Evolutionary conservation across 1,140 invertebrate species (phyloP).

Genomic region (Nephila pilipes): DNA sequence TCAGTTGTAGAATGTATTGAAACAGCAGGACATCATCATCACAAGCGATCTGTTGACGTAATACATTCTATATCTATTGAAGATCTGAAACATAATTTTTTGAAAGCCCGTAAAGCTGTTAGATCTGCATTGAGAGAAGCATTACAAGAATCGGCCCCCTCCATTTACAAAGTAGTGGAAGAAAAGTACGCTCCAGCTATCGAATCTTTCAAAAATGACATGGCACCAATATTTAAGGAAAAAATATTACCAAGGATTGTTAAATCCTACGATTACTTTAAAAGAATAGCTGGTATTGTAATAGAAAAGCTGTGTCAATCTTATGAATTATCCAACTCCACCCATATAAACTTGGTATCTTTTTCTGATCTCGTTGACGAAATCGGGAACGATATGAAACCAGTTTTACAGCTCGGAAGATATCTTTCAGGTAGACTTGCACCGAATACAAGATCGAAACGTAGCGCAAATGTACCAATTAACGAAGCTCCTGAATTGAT

Average conservation of each 20-base stretch:
- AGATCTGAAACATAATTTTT: neutral
- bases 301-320: neutral
- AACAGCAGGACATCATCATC: neutral
- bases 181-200: neutral
- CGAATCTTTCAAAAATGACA: neutral
- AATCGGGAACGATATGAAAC: constrained; percentile 11
- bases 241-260: neutral
- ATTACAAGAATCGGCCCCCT: neutral
- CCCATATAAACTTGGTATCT: constrained; percentile 47
- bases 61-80: constrained; percentile 32
- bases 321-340: constrained; percentile 36
- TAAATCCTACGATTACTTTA: neutral
- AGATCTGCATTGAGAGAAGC: neutral
- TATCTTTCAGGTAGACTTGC: constrained; percentile 18
- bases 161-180: neutral
- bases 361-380: constrained; percentile 10
- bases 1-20: constrained; percentile 12
- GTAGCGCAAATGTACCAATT: neutral
- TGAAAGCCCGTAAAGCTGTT: neutral
- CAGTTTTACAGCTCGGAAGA: constrained; percentile 41
- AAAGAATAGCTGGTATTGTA: neutral
- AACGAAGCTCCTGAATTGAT: neutral
- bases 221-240: neutral
- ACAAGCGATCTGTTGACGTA: neutral
- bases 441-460: neutral